Percentiles rank a stretch among this genome's conserved stretches.
These are phyloP conservation scores for Trichomycterus rosablanca DNA, from an alignment of 2,113 vertebrate species.

Conservation along the genomic window DNA sequence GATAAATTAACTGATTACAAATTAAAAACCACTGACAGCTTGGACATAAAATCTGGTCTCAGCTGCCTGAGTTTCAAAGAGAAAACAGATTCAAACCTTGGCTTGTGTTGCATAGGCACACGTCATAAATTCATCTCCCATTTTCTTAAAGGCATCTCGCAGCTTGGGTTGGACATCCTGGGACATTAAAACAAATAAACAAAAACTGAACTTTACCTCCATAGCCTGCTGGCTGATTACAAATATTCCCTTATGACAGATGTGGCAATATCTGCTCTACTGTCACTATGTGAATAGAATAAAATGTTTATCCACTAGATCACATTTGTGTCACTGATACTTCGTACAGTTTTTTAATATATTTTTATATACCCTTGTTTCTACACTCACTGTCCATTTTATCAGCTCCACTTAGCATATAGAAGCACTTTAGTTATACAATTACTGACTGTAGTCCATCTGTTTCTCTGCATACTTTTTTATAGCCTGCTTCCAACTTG, in stretches of 20 bases:
- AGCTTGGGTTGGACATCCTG: constrained; percentile 92
- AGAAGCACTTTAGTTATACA: not conserved
- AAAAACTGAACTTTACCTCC: not conserved
- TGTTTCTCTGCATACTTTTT: too few relatives aligned
- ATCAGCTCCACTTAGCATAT: too few relatives aligned
- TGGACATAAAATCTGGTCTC: too few relatives aligned
- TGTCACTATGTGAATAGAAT: not conserved
- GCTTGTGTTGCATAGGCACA: constrained; percentile 80
- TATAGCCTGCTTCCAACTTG: too few relatives aligned
- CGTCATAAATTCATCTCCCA: constrained; percentile 90
- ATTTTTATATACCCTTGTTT: too few relatives aligned
- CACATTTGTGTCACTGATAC: not conserved
- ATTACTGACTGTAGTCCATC: too few relatives aligned
- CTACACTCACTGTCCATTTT: too few relatives aligned
- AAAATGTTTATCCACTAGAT: not conserved
- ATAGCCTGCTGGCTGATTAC: constrained; percentile 4
- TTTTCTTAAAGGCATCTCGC: constrained; percentile 80
- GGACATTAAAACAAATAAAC: constrained; percentile 30
- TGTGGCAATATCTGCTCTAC: too few relatives aligned
- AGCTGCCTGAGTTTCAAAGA: too few relatives aligned
- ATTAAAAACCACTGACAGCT: too few relatives aligned
- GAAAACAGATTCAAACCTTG: constrained; percentile 69
- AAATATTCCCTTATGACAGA: not conserved
- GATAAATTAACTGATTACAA: too few relatives aligned
- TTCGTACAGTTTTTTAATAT: not conserved